Conservation (phyloP, 2,113 vertebrate genomes). For the Pollachius pollachius region DNA sequence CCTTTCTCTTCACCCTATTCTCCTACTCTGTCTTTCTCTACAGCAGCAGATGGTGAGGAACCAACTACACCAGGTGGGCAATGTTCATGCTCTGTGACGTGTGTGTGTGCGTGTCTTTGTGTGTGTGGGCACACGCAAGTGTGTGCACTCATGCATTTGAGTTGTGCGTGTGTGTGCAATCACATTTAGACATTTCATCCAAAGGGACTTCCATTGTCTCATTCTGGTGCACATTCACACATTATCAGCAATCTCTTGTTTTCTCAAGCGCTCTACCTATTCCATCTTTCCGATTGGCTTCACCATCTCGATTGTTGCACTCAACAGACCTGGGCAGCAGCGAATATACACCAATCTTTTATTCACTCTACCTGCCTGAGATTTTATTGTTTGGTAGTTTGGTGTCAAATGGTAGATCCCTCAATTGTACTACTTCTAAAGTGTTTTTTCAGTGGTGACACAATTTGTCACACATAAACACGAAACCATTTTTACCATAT, state of each 20-base stretch:
- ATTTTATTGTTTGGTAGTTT: too few relatives aligned
- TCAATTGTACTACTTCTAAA: too few relatives aligned
- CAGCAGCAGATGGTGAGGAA: slow-evolving; percentile 78
- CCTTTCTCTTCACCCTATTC: slow-evolving; percentile 11
- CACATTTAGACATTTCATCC: slow-evolving; percentile 17
- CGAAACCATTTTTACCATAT: too few relatives aligned
- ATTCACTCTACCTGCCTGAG: too few relatives aligned
- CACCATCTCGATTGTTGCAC: slow-evolving; percentile 40
- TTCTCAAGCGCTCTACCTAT: not conserved
- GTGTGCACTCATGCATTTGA: not conserved
- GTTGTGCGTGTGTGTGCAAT: slow-evolving; percentile 13
- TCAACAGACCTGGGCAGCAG: slow-evolving; percentile 50
- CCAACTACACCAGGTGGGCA: slow-evolving; percentile 76
- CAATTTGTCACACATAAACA: too few relatives aligned
- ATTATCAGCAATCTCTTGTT: too few relatives aligned
- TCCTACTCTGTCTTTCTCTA: slow-evolving; percentile 34
- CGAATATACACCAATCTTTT: slow-evolving; percentile 18
- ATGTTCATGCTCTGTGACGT: slow-evolving; percentile 60
- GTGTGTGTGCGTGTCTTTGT: slow-evolving; percentile 13
- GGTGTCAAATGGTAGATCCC: too few relatives aligned
- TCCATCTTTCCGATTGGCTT: slow-evolving; percentile 6
- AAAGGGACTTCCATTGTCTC: not conserved
- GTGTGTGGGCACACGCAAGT: not conserved
- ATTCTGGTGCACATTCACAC: too few relatives aligned
- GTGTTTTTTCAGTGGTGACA: too few relatives aligned